These are phyloP conservation scores for Pteruthius melanotis DNA, from an alignment of 2,113 vertebrate genomes.

Conservation along the genomic window DNA sequence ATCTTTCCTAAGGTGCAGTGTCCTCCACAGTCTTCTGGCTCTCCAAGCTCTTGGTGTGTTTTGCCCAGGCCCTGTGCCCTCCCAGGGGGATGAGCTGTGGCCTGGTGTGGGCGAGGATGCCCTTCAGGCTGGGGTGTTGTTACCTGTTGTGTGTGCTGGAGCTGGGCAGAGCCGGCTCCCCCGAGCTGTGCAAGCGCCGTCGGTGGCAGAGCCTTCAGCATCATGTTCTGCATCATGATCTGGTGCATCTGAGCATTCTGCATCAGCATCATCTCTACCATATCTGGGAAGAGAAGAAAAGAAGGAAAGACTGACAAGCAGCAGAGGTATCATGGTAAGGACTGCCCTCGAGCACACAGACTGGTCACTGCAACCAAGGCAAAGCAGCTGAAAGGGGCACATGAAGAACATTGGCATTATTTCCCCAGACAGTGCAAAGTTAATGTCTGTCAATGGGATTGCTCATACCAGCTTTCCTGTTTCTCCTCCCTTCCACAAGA, in stretches of 20 bases:
- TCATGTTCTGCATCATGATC: conserved; percentile 87
- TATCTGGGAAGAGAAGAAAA: conserved; percentile 60
- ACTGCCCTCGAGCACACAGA: not conserved
- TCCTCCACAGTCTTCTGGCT: not conserved
- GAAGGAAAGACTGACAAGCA: not conserved
- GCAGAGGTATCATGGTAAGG: not conserved
- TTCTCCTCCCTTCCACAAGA: not conserved
- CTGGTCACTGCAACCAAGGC: not conserved
- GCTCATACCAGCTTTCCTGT: not conserved
- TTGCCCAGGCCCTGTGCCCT: not conserved
- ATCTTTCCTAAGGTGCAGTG: accelerated
- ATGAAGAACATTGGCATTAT: not conserved
- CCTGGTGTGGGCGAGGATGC: not conserved
- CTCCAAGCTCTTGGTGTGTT: not conserved
- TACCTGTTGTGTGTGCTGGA: conserved; percentile 58
- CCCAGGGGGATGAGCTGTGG: not conserved
- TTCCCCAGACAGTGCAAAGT: not conserved
- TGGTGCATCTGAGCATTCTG: conserved; percentile 90
- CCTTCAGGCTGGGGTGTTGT: not conserved
- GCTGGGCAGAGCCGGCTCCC: not conserved
- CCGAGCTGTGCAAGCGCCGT: not conserved
- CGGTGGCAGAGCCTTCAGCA: conserved; percentile 81
- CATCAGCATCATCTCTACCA: conserved; percentile 89
- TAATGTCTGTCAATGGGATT: not conserved
- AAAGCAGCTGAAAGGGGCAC: not conserved